Evolutionary conservation across 2,797 vertebrate species (phyloP), one percentile per base, ranked within the genome.

Genomic region (Coracias cyanogaster): DNA sequence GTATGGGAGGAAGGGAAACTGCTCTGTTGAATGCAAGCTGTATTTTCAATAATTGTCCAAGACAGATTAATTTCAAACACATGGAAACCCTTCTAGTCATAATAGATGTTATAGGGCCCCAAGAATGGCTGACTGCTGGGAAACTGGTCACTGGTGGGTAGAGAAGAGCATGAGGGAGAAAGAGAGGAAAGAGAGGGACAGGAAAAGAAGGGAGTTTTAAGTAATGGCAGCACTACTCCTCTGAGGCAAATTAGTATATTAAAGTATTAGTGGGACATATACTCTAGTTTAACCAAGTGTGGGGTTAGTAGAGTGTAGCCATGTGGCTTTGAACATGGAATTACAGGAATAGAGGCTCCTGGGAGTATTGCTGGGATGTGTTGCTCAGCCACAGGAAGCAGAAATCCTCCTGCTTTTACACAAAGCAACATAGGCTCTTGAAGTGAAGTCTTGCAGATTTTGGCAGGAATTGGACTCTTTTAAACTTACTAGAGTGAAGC

Each of bases 81-180:
- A 15, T 18, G 12, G n/a, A 70, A 88, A 48, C 8, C 7, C 4
- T 49, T 57, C 28, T 31, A 70, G 24, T 28, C 7, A 13, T 9
- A 78, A 24, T 3, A 70, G 31, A 46, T 55, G 31, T 12, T 55
- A 12, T 3, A 4, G 24, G 29, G 12, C 7, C 7, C 19, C 0
- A 0, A 4, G 5, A 94, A 35, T 0, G 0, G 5, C 22, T 77
- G 55, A 26, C 5, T 54, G 22, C 33, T 81, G 5, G 39, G 12
- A 51, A 71, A 62, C 9, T 6, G 48, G n/a, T 45, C 25, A 8
- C 1, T 57, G 39, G 2, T 67, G 35, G 21, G 48, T 31, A 73
- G 19, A 39, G 19, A 69, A 74, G 46, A 67, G 17, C 24, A 33
- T 10, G 0, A 1, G 7, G 10, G 10, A 19, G 41, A 39, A 69